Percentiles rank a stretch among this genome's conserved stretches.
These are phyloP conservation scores for Cryptoblepharus egeriae DNA, from an alignment of 2,797 vertebrate genomes.

Conservation along the genomic window DNA sequence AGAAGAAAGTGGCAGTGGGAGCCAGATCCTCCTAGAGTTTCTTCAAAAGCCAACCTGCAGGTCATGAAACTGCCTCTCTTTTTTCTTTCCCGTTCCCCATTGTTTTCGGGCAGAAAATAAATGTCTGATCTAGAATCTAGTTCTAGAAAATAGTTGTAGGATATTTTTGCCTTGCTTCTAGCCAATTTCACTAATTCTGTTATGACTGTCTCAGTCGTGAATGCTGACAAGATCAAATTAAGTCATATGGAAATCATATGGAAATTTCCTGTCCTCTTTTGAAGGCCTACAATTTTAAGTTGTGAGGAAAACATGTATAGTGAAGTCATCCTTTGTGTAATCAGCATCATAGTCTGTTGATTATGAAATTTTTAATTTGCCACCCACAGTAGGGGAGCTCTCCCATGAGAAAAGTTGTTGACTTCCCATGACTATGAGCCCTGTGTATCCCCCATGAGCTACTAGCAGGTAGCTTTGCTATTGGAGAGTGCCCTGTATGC, in stretches of 20 bases:
- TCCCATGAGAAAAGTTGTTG: background rate
- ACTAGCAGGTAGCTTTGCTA: no score
- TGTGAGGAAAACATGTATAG: background rate
- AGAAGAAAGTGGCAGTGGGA: no score
- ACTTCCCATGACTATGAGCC: background rate
- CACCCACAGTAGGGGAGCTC: background rate
- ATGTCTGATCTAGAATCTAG: no score
- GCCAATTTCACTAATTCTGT: slow-evolving; percentile 44
- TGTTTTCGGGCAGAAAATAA: no score
- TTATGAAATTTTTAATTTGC: background rate
- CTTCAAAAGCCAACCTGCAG: no score
- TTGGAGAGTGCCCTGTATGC: no score
- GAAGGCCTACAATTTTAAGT: background rate
- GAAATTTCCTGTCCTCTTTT: slow-evolving; percentile 1
- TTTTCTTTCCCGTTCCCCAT: no score
- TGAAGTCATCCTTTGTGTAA: background rate
- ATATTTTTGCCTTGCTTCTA: slow-evolving; percentile 39
- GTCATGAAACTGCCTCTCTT: no score
- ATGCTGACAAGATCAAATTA: slow-evolving; percentile 32
- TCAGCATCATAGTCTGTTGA: background rate
- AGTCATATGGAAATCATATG: slow-evolving; percentile 9
- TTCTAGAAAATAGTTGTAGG: slow-evolving; percentile 35
- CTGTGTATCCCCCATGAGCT: no score
- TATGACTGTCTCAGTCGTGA: slow-evolving; percentile 17
- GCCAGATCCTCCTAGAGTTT: no score